Evolutionary conservation across 2,113 vertebrate genomes (phyloP).

Genomic region (Nerophis ophidion): DNA sequence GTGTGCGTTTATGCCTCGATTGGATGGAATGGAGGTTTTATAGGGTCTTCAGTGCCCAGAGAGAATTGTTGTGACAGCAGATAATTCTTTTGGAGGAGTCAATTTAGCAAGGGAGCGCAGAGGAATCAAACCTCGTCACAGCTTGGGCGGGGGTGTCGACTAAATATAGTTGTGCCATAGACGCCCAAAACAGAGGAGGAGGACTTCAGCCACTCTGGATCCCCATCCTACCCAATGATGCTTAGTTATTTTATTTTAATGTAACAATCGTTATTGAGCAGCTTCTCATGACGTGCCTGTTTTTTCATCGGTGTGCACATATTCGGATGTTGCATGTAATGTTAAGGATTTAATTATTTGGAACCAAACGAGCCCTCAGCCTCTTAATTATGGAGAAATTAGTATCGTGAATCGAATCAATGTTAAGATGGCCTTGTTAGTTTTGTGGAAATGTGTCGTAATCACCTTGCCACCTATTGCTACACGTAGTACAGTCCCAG

Average conservation of each 20-base stretch:
- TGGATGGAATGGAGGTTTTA: slow-evolving; percentile 29
- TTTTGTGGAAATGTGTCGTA: too few species aligned
- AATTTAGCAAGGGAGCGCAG: slow-evolving; percentile 41
- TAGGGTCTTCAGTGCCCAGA: slow-evolving; percentile 47
- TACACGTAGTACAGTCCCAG: too few species aligned
- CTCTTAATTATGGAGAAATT: too few species aligned
- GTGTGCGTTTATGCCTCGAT: slow-evolving; percentile 4
- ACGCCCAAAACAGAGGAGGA: slow-evolving; percentile 15
- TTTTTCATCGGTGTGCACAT: too few species aligned
- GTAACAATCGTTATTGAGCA: neutral
- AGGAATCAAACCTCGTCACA: slow-evolving; percentile 42
- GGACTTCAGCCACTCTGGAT: slow-evolving; percentile 10
- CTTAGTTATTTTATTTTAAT: neutral
- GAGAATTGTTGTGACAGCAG: slow-evolving; percentile 60
- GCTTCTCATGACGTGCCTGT: too few species aligned
- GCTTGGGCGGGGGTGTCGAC: slow-evolving; percentile 13
- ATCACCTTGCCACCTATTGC: too few species aligned
- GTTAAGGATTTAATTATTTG: too few species aligned
- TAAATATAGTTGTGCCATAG: slow-evolving; percentile 47
- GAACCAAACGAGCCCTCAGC: too few species aligned
- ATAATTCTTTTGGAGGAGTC: slow-evolving; percentile 54
- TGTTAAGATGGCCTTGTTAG: too few species aligned
- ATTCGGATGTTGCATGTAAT: too few species aligned
- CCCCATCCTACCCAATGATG: slow-evolving; percentile 13
- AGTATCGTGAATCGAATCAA: too few species aligned